Evolutionary conservation across 2,113 vertebrate species (phyloP).

Genomic region (Pavo muticus): DNA sequence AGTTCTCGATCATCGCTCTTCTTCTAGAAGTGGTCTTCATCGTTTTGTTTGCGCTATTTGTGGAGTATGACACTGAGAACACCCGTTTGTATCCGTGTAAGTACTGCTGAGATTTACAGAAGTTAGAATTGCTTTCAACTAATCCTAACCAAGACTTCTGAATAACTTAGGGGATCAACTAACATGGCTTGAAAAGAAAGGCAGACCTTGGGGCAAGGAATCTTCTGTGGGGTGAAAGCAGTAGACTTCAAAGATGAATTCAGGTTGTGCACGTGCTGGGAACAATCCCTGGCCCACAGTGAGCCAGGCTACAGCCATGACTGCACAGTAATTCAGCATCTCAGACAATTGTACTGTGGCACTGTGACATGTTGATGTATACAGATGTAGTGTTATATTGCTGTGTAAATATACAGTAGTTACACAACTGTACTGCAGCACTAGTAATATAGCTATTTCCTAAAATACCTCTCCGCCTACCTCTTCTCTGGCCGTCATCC

Average conservation of each 20-base stretch:
- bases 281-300: neutral
- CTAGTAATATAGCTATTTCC: neutral
- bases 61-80: constrained; percentile 57
- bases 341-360: neutral
- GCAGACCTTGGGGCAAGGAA: neutral
- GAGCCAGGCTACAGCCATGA: neutral
- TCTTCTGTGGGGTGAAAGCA: neutral
- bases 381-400: neutral
- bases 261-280: neutral
- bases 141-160: neutral
- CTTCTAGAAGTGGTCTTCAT: constrained; percentile 85
- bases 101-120: constrained; percentile 61
- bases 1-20: constrained; percentile 87
- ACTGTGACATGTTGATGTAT: neutral
- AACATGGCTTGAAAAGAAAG: neutral
- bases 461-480: neutral
- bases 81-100: constrained; percentile 84
- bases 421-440: neutral
- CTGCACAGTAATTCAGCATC: neutral
- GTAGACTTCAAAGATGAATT: neutral
- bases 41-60: constrained; percentile 86
- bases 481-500: neutral
- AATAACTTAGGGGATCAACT: neutral
- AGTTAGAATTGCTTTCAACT: neutral
- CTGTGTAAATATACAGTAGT: neutral